Conservation (phyloP, 2,888 invertebrate genomes). For the Morinoia aosen region DNA sequence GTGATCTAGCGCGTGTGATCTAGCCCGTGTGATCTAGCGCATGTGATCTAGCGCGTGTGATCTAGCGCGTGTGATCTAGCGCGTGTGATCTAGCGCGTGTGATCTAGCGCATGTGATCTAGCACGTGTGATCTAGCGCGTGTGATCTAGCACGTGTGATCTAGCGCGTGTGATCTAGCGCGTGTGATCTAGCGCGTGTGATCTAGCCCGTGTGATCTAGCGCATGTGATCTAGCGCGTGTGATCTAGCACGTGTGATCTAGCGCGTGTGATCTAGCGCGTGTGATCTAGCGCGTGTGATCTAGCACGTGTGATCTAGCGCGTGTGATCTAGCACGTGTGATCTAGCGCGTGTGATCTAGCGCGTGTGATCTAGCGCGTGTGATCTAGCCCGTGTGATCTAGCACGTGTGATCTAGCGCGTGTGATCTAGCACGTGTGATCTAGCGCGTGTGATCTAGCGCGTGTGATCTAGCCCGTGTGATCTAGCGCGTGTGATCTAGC, state of each 20-base stretch:
- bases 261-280: not conserved
- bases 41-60: not conserved
- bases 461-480: too few relatives aligned
- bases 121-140: not conserved
- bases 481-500: too few relatives aligned
- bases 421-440: too few relatives aligned
- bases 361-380: not conserved
- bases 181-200: not conserved
- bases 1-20: not conserved
- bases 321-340: not conserved
- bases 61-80: not conserved
- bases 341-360: not conserved
- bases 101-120: not conserved
- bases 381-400: too few relatives aligned
- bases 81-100: not conserved
- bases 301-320: not conserved
- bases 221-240: not conserved
- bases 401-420: too few relatives aligned
- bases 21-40: not conserved
- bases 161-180: not conserved
- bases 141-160: not conserved
- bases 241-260: not conserved
- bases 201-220: not conserved
- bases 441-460: too few relatives aligned
- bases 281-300: not conserved